Conservation (phyloP, 2,113 vertebrate genomes). For the Cebus imitator region DNA sequence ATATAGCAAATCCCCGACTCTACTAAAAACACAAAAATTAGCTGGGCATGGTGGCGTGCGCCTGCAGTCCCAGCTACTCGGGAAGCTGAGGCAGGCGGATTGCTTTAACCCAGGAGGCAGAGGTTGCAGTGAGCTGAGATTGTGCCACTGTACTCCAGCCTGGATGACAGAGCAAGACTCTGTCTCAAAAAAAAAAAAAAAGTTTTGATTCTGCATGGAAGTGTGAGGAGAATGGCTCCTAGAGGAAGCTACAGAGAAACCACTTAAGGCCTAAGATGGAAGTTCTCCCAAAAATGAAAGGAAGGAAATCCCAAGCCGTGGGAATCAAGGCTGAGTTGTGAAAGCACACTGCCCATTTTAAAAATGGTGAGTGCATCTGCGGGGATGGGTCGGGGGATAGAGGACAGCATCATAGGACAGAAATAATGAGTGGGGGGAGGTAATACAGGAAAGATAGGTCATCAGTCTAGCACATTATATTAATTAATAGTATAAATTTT, state of each 20-base stretch:
- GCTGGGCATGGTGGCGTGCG: too few relatives aligned
- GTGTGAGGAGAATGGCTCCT: neutral
- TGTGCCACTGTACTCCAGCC: too few relatives aligned
- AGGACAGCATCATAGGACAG: neutral
- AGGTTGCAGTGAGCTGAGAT: too few relatives aligned
- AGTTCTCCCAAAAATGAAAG: neutral
- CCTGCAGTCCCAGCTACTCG: too few relatives aligned
- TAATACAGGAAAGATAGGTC: neutral
- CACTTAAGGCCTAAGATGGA: neutral
- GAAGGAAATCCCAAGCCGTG: neutral
- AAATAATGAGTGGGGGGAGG: neutral
- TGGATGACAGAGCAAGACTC: too few relatives aligned
- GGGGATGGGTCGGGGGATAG: rapidly evolving
- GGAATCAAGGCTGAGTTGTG: neutral
- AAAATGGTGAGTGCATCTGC: too few relatives aligned
- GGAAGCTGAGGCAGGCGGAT: too few relatives aligned
- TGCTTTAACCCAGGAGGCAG: too few relatives aligned
- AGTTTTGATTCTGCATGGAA: neutral
- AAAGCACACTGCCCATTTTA: neutral
- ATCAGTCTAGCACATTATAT: neutral
- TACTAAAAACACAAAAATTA: too few relatives aligned
- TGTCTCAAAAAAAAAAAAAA: neutral
- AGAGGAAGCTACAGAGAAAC: neutral
- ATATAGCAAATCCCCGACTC: too few relatives aligned
- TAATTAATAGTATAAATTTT: too few relatives aligned